Evolutionary conservation across 2,797 vertebrate genomes (phyloP).

Genomic region (Pyrocephalus nanus): DNA sequence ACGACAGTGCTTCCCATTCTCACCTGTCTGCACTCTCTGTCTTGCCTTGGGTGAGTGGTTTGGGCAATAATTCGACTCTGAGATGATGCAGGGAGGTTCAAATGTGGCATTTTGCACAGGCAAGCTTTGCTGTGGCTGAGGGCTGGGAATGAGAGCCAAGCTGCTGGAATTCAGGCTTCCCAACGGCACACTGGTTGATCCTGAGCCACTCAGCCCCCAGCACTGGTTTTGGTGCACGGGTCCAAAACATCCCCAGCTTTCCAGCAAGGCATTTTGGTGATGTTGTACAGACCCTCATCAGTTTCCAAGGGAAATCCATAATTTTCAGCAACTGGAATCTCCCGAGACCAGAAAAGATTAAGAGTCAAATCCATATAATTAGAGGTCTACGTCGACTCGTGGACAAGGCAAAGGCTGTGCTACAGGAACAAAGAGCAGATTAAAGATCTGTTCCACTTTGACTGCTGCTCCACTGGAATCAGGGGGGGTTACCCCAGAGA

Average conservation of each 20-base stretch:
- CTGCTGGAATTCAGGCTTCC: background rate
- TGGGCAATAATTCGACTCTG: background rate
- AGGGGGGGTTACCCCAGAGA: constrained; percentile 25
- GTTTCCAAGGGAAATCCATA: constrained; percentile 44
- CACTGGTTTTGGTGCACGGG: background rate
- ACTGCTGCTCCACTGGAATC: constrained; percentile 34
- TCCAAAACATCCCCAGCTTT: background rate
- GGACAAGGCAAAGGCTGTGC: constrained; percentile 42
- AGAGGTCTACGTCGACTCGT: constrained; percentile 26
- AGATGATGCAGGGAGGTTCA: background rate
- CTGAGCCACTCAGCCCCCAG: background rate
- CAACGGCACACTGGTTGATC: background rate
- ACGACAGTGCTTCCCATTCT: background rate
- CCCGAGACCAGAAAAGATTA: constrained; percentile 25
- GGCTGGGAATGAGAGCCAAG: background rate
- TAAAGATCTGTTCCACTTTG: constrained; percentile 25
- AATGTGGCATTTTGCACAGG: background rate
- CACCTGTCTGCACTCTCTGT: background rate
- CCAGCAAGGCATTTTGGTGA: background rate
- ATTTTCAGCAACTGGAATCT: constrained; percentile 56
- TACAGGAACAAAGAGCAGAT: constrained; percentile 20
- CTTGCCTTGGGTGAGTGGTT: background rate
- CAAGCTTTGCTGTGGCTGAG: background rate
- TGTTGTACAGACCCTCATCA: constrained; percentile 31
- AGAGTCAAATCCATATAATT: constrained; percentile 58